Evolutionary conservation across 2,888 invertebrate species (phyloP).

Genomic region (Lasius platythorax): DNA sequence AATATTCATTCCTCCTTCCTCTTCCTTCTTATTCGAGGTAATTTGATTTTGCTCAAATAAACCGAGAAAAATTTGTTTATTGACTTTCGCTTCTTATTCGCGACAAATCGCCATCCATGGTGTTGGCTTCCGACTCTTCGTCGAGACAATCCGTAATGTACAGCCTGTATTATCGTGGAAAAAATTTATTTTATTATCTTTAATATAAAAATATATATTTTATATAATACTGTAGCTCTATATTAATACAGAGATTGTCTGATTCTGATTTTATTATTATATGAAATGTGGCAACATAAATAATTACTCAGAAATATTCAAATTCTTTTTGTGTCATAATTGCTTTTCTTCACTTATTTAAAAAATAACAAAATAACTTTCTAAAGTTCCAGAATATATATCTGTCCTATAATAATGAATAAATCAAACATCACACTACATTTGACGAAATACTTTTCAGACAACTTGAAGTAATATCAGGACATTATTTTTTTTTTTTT

Average conservation of each 20-base stretch:
- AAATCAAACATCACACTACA: background rate
- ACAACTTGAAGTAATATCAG: background rate
- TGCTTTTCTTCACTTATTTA: background rate
- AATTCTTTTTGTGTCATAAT: background rate
- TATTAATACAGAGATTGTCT: background rate
- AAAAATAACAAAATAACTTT: background rate
- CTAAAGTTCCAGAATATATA: background rate
- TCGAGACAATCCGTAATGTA: conserved; percentile 66
- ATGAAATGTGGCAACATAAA: background rate
- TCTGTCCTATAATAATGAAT: background rate
- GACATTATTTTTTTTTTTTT: background rate
- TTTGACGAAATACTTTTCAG: background rate
- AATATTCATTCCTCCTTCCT: conserved; percentile 43
- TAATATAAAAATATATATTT: background rate
- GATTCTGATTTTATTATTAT: conserved; percentile 7
- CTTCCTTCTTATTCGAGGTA: conserved; percentile 82
- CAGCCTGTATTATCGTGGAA: conserved; percentile 66
- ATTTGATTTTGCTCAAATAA: conserved; percentile 85
- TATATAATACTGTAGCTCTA: background rate
- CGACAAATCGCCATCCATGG: conserved; percentile 80
- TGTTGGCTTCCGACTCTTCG: conserved; percentile 71
- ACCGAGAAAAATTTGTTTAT: conserved; percentile 84
- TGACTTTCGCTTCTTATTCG: conserved; percentile 84
- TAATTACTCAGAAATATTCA: background rate
- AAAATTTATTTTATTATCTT: conserved; percentile 1